Percentiles rank a stretch among this genome's conserved stretches.
These are phyloP conservation scores for Mormyrus hasselquistii DNA, from an alignment of 2,797 vertebrate species.

Conservation along the genomic window DNA sequence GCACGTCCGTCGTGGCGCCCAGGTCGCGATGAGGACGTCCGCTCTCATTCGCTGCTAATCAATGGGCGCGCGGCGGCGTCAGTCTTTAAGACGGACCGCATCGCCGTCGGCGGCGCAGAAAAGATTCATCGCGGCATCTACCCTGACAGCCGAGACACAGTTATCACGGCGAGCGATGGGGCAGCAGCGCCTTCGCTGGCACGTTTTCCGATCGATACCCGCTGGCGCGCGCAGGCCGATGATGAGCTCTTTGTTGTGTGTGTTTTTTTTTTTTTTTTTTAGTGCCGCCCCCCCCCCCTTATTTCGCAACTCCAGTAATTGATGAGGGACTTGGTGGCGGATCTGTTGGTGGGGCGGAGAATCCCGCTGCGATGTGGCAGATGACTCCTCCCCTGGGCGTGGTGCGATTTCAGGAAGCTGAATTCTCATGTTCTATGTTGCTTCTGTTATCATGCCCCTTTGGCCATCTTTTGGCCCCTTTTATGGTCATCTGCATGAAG, in stretches of 20 bases:
- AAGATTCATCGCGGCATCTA: constrained; percentile 24
- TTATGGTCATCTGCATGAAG: background rate
- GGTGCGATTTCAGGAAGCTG: background rate
- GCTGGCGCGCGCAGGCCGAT: background rate
- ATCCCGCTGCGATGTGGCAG: background rate
- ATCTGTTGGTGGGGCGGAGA: background rate
- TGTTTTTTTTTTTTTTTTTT: background rate
- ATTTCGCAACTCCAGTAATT: background rate
- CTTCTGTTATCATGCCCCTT: background rate
- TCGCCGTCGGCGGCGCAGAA: constrained; percentile 25
- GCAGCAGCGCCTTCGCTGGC: background rate
- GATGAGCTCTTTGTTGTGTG: constrained; percentile 8
- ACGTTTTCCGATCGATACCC: constrained; percentile 18
- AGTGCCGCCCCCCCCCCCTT: background rate
- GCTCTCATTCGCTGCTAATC: constrained; percentile 16
- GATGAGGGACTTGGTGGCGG: background rate
- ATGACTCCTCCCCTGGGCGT: background rate
- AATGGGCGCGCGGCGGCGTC: background rate
- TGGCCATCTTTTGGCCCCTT: too few relatives aligned
- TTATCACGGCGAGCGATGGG: background rate
- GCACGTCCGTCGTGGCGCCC: background rate
- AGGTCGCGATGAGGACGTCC: constrained; percentile 16
- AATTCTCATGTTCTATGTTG: background rate
- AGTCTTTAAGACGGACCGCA: background rate
- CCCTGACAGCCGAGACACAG: constrained; percentile 13